Evolutionary conservation across 30 jellyfish, hydroid and myxozoan genomes (phyloP).

Genomic region (Hydractinia echinata): DNA sequence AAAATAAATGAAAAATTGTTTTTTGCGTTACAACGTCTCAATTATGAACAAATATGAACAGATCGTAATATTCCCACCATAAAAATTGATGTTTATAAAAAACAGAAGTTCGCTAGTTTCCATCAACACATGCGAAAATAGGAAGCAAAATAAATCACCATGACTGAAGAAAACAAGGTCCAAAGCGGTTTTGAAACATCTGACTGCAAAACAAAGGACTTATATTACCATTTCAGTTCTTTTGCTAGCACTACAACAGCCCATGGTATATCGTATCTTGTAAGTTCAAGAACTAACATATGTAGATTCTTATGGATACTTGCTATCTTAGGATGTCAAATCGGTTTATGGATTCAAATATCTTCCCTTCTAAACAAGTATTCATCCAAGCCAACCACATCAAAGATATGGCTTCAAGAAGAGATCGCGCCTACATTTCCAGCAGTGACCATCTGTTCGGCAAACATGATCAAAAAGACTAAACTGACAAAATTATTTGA

Average conservation of each 20-base stretch:
- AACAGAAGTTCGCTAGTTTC: too few relatives aligned
- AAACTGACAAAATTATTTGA: neutral
- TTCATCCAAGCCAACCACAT: neutral
- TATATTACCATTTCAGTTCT: too few relatives aligned
- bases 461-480: neutral
- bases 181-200: too few relatives aligned
- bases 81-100: too few relatives aligned
- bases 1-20: too few relatives aligned
- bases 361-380: neutral
- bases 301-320: neutral
- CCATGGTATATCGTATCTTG: conserved; percentile 7
- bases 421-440: neutral
- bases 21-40: too few relatives aligned
- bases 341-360: neutral
- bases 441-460: neutral
- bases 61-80: too few relatives aligned
- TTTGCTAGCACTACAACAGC: conserved; percentile 15
- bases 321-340: conserved; percentile 2
- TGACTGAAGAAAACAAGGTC: too few relatives aligned
- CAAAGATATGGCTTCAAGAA: neutral
- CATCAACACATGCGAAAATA: too few relatives aligned
- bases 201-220: too few relatives aligned
- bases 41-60: too few relatives aligned
- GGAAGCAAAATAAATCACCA: too few relatives aligned
- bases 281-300: neutral